phyloP scores from a whole-genome alignment of 2,888 invertebrate species.

The Spisula subtruncata region DNA sequence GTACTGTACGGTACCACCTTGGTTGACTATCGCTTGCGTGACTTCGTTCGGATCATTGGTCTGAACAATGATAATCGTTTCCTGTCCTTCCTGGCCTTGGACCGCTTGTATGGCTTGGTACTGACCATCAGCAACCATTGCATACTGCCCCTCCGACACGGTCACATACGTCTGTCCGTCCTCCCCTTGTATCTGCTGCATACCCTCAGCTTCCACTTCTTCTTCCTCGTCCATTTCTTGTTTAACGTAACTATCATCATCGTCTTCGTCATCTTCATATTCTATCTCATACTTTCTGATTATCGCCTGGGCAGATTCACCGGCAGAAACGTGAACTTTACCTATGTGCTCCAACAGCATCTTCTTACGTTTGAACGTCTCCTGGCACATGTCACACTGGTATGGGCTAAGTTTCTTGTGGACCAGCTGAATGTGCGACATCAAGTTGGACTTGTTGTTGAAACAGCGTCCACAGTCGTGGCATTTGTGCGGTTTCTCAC shows the following conservation, averaged over 20 bases:
- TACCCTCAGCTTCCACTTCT: constrained; percentile 71
- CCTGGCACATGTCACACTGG: constrained; percentile 86
- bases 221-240: constrained; percentile 68
- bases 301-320: constrained; percentile 83
- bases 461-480: constrained; percentile 85
- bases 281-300: constrained; percentile 82
- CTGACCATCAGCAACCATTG: constrained; percentile 81
- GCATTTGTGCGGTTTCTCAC: constrained; percentile 85
- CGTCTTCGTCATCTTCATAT: constrained; percentile 81
- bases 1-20: constrained; percentile 81
- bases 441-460: constrained; percentile 86
- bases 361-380: constrained; percentile 85
- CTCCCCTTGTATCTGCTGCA: constrained; percentile 70
- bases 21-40: constrained; percentile 84
- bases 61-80: constrained; percentile 85
- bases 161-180: constrained; percentile 73
- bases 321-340: constrained; percentile 83
- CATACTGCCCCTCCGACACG: constrained; percentile 74
- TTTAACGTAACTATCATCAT: constrained; percentile 69
- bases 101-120: constrained; percentile 83
- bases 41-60: constrained; percentile 83
- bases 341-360: constrained; percentile 84
- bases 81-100: constrained; percentile 82
- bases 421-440: constrained; percentile 84
- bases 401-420: constrained; percentile 83